Conservation (phyloP, 2,888 invertebrate genomes). For the Epistrophe eligans region DNA sequence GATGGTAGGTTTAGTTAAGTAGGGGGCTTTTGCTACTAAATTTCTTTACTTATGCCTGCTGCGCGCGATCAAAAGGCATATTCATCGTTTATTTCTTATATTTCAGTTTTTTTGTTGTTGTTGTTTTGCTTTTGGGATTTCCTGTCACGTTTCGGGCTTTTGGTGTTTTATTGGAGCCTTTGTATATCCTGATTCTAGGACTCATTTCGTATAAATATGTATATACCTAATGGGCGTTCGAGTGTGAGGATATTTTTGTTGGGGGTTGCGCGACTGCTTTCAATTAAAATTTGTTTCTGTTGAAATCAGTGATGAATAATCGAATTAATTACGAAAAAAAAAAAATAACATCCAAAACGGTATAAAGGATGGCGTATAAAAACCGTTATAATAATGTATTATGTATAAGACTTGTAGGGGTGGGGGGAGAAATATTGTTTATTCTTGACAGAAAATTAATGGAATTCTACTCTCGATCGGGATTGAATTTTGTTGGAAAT, state of each 20-base stretch:
- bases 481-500: slow-evolving; percentile 59
- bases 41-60: slow-evolving; percentile 19
- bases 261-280: slow-evolving; percentile 68
- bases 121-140: slow-evolving; percentile 47
- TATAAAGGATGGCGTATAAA: slow-evolving; percentile 33
- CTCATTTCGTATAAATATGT: background rate
- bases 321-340: slow-evolving; percentile 81
- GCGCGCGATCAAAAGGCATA: slow-evolving; percentile 57
- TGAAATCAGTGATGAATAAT: slow-evolving; percentile 83
- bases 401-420: no score
- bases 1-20: background rate
- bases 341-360: slow-evolving; percentile 16
- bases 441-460: slow-evolving; percentile 71
- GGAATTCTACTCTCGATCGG: slow-evolving; percentile 64
- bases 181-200: slow-evolving; percentile 31
- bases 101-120: background rate
- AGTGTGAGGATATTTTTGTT: slow-evolving; percentile 19
- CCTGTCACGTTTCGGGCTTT: slow-evolving; percentile 62
- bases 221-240: slow-evolving; percentile 2
- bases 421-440: slow-evolving; percentile 40
- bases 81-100: slow-evolving; percentile 42
- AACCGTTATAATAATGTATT: slow-evolving; percentile 40
- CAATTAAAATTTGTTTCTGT: slow-evolving; percentile 83
- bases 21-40: background rate
- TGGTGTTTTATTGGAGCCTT: slow-evolving; percentile 38